Evolutionary conservation across 2,113 vertebrate species (phyloP), one percentile per base, ranked within the genome.

Genomic region (Cololabis saira): DNA sequence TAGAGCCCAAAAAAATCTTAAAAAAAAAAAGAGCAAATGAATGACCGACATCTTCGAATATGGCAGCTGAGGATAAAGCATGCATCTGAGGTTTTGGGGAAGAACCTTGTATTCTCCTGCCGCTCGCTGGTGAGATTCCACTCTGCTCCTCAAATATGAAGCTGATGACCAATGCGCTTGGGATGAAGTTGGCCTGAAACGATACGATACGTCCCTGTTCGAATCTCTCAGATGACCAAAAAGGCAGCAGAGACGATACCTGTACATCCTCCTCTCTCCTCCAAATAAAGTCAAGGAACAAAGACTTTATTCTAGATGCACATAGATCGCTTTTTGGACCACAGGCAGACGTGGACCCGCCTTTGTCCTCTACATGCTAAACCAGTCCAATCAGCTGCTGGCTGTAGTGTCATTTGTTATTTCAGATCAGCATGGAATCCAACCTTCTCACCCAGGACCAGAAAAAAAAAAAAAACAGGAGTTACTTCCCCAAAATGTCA

Each of bases 41-140:
- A 11, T 11, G 33, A 37, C 6, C 33, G 22, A 58, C 21, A 49
- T 69, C 37, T 14, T 13, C 12, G 65, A 87, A 81, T 67, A 84
- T 81, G 80, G 82, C 56, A 49, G 76, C 66, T 42, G 64, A 61
- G 17, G 30, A 51, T 60, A 19, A 41, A 33, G 33, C 10, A 11
- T 1, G 10, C 56, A 51, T 72, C 45, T n/a, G 63, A 76, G 51
- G 62, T 66, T 55, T 17, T 21, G 18, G 22, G 15, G 18, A 42
- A 49, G 42, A 19, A 17, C 13, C 24, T 21, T 60, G 42, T 47
- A 5, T n/a, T 61, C 63, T 22, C 45, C 43, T 40, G 27, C 51
- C 9, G 42, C 42, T 24, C 9, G 1, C 18, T 16, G 50, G 16
- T 22, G 33, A 45, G 22, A 22, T 37, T 4, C 43, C 22, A 30